Percentiles rank a stretch among this genome's conserved stretches.
phyloP scores from a whole-genome alignment of 2,888 invertebrate species.

The Sturmia bella region DNA sequence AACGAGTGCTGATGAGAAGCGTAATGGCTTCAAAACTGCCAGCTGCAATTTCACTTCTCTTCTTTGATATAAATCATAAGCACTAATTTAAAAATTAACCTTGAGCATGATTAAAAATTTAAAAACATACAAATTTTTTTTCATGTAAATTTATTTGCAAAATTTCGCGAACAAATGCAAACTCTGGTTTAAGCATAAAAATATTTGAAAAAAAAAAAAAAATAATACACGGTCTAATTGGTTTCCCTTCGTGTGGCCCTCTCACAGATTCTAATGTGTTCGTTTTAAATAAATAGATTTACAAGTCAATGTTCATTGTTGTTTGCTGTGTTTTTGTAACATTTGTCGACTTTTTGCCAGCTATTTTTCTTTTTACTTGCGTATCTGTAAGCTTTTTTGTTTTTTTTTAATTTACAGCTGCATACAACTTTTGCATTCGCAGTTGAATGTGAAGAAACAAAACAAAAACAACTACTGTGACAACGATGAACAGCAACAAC shows the following conservation, averaged over 20 bases:
- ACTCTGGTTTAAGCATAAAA: conserved; percentile 12
- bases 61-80: no score
- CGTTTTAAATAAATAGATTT: conserved; percentile 33
- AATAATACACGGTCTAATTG: conserved; percentile 16
- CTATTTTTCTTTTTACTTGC: conserved; percentile 32
- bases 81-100: no score
- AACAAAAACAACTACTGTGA: conserved; percentile 11
- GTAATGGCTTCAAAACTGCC: no score
- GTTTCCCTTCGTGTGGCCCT: conserved; percentile 43
- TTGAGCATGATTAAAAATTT: no score
- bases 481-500: conserved; percentile 7
- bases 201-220: background rate
- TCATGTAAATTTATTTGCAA: background rate
- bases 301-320: conserved; percentile 14
- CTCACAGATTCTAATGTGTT: conserved; percentile 39
- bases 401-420: conserved; percentile 70
- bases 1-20: no score
- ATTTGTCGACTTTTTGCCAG: conserved; percentile 61
- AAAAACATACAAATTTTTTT: no score
- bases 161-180: background rate
- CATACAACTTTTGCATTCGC: conserved; percentile 59
- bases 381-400: conserved; percentile 63
- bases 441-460: conserved; percentile 19
- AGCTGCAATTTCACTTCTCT: no score
- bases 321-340: conserved; percentile 29